Conservation (phyloP, 1,140 invertebrate species). For the Drosophila kepulauana region DNA sequence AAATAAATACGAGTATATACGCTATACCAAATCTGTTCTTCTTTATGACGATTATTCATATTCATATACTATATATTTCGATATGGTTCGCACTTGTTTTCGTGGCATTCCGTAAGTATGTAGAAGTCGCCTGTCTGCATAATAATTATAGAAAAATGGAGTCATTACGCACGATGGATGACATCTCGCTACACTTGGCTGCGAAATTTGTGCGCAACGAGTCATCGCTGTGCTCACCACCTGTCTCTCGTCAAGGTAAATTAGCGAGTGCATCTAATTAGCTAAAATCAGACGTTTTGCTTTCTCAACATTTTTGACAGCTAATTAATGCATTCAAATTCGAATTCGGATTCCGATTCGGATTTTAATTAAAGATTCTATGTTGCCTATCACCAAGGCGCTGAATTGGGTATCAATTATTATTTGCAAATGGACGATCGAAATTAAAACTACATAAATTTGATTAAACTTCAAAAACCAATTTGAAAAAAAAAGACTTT, state of each 20-base stretch:
- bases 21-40: background rate
- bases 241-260: conserved; percentile 36
- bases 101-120: background rate
- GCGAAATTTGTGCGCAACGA: conserved; percentile 7
- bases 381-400: too few species aligned
- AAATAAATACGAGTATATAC: conserved; percentile 60
- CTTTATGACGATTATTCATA: background rate
- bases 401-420: too few species aligned
- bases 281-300: conserved; percentile 2
- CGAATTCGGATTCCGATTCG: too few species aligned
- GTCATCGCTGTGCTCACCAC: background rate
- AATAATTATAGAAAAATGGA: conserved; percentile 28
- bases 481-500: too few species aligned
- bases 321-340: conserved; percentile 9
- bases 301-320: background rate
- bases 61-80: background rate
- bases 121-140: conserved; percentile 12
- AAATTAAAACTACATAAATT: too few species aligned
- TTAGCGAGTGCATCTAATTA: conserved; percentile 35
- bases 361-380: too few species aligned
- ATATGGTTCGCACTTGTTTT: background rate
- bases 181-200: conserved; percentile 2
- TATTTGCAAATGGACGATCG: too few species aligned
- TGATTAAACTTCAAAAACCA: too few species aligned
- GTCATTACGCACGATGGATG: conserved; percentile 4